Conservation (phyloP, 1,140 invertebrate species). For the Scaptodrosophila lebanonensis region DNA sequence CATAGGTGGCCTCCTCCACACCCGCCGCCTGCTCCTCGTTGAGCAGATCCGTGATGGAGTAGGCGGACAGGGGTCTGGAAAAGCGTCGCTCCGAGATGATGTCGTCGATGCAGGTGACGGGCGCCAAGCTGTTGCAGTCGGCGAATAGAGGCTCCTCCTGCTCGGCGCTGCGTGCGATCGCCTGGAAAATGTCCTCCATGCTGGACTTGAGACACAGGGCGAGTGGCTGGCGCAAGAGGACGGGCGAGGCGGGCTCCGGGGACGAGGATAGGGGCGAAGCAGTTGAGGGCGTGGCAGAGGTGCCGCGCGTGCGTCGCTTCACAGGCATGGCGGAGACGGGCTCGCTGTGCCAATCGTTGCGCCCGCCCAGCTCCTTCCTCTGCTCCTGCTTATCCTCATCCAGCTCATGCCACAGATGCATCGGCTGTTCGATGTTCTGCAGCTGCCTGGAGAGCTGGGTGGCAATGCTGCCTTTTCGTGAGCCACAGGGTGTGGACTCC, state of each 20-base stretch:
- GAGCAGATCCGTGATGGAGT: constrained; percentile 72
- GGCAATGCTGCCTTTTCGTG: constrained; percentile 49
- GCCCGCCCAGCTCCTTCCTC: constrained; percentile 12
- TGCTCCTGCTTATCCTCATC: constrained; percentile 37
- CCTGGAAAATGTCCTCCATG: constrained; percentile 70
- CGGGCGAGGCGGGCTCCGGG: constrained; percentile 45
- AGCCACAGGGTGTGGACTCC: constrained; percentile 54
- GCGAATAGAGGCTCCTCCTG: constrained; percentile 20
- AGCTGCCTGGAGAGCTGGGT: constrained; percentile 52
- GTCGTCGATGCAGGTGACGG: constrained; percentile 70
- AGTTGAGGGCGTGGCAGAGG: constrained; percentile 65
- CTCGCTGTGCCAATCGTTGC: constrained; percentile 46
- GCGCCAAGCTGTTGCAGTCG: constrained; percentile 40
- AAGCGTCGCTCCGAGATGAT: constrained; percentile 65
- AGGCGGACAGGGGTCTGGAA: constrained; percentile 62
- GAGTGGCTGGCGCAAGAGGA: constrained; percentile 41
- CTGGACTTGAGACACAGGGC: constrained; percentile 63
- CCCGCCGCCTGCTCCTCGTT: constrained; percentile 54
- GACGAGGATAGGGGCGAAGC: constrained; percentile 59
- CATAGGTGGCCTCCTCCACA: constrained; percentile 44
- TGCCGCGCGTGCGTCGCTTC: constrained; percentile 38
- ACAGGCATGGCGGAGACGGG: constrained; percentile 34
- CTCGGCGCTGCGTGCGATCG: constrained; percentile 64
- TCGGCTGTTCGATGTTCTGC: constrained; percentile 65
- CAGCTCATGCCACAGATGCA: constrained; percentile 60